These are phyloP conservation scores for Australoheros scitulus DNA, from an alignment of 2,113 vertebrate species.

Conservation along the genomic window DNA sequence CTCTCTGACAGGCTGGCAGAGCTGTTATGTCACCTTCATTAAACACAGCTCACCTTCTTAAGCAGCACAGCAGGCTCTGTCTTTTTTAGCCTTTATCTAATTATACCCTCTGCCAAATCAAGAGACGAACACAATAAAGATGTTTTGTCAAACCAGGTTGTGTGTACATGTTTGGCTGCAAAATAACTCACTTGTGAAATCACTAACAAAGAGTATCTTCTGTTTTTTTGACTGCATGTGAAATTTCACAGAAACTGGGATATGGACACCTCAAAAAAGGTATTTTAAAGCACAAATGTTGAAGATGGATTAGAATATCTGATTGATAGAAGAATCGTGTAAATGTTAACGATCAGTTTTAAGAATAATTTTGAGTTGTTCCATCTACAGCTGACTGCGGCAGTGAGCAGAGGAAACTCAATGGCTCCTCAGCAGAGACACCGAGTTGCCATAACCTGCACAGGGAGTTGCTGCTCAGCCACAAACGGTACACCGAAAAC, in stretches of 20 bases:
- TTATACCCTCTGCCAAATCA: slow-evolving; percentile 33
- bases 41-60: slow-evolving; percentile 51
- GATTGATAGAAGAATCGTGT: neutral
- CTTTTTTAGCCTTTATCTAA: slow-evolving; percentile 51
- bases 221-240: neutral
- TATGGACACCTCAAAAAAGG: slow-evolving; percentile 76
- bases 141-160: neutral
- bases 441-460: slow-evolving; percentile 78
- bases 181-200: neutral
- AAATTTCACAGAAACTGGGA: slow-evolving; percentile 61
- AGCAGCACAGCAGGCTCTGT: slow-evolving; percentile 32
- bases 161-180: neutral
- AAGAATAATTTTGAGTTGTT: neutral
- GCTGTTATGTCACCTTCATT: slow-evolving; percentile 48
- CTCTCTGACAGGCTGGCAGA: slow-evolving; percentile 9
- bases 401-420: slow-evolving; percentile 69
- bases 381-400: slow-evolving; percentile 31
- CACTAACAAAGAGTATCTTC: neutral
- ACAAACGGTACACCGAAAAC: slow-evolving; percentile 75
- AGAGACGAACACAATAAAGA: slow-evolving; percentile 1
- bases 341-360: neutral
- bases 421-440: slow-evolving; percentile 69
- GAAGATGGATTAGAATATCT: neutral
- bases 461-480: slow-evolving; percentile 81
- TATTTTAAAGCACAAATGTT: slow-evolving; percentile 25